Conservation (phyloP, 2,888 invertebrate species). For the Eucera pruinosa region DNA sequence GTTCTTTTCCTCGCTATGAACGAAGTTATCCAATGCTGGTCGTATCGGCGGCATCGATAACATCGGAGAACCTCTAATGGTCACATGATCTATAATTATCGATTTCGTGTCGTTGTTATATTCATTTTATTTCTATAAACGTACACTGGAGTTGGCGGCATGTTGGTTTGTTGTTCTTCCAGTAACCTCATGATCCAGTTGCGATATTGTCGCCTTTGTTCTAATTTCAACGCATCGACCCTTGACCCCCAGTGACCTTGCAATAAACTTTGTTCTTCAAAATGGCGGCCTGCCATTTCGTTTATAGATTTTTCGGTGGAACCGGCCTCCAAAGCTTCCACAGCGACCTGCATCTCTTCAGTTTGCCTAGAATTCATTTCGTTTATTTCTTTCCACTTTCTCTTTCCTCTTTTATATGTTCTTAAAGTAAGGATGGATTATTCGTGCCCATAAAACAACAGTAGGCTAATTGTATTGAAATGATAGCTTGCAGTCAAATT, state of each 20-base stretch:
- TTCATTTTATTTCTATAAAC: conserved; percentile 44
- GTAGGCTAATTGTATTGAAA: conserved; percentile 2
- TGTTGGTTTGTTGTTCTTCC: conserved; percentile 88
- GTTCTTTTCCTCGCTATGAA: conserved; percentile 77
- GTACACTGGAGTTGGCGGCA: conserved; percentile 86
- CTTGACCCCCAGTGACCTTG: conserved; percentile 94
- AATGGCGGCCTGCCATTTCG: conserved; percentile 91
- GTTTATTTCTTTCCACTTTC: not conserved
- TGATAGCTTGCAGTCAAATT: not conserved
- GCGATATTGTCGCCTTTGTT: conserved; percentile 94
- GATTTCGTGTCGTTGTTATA: not conserved
- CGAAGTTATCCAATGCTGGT: conserved; percentile 75
- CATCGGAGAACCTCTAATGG: conserved; percentile 84
- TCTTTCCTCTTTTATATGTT: not conserved
- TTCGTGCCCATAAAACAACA: conserved; percentile 4
- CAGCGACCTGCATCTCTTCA: conserved; percentile 94
- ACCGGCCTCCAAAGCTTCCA: conserved; percentile 90
- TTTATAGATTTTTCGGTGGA: conserved; percentile 95
- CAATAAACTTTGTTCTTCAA: conserved; percentile 93
- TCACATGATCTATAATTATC: conserved; percentile 9
- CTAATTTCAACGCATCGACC: conserved; percentile 92
- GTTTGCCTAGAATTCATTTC: conserved; percentile 87
- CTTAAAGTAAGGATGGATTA: conserved; percentile 32
- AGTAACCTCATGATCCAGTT: conserved; percentile 95
- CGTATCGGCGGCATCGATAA: conserved; percentile 81